A percentile compares a stretch with the other conserved stretches of the same genome.
Evolutionary conservation across 2,797 vertebrate genomes (phyloP).

Genomic region (Tenualosa ilisha): DNA sequence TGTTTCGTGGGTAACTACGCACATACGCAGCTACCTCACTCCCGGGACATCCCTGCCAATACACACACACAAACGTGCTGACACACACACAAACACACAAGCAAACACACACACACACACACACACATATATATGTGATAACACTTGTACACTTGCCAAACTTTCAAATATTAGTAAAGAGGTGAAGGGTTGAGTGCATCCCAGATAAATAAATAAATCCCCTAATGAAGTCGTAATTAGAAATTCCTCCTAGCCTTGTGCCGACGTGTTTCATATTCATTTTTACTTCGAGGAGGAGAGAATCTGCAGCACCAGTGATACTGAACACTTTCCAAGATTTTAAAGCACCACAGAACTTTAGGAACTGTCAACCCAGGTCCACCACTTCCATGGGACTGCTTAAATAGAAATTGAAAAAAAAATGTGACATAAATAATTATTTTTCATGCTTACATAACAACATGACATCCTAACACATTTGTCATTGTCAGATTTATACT

Average conservation of each 20-base stretch:
- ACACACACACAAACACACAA: slow-evolving; percentile 33
- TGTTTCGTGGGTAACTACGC: slow-evolving; percentile 5
- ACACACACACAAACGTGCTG: background rate
- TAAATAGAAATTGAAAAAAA: background rate
- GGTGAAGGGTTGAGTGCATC: slow-evolving; percentile 61
- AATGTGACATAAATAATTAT: background rate
- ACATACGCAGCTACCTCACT: slow-evolving; percentile 26
- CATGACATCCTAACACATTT: background rate
- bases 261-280: slow-evolving; percentile 65
- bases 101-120: slow-evolving; percentile 32
- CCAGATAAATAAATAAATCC: slow-evolving; percentile 69
- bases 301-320: slow-evolving; percentile 66
- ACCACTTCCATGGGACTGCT: background rate
- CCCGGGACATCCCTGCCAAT: background rate
- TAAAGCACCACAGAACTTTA: slow-evolving; percentile 27
- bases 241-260: slow-evolving; percentile 62
- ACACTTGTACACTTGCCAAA: slow-evolving; percentile 59
- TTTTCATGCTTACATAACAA: slow-evolving; percentile 12
- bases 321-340: slow-evolving; percentile 61
- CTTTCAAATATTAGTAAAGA: slow-evolving; percentile 75
- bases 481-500: slow-evolving; percentile 9
- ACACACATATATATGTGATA: slow-evolving; percentile 6
- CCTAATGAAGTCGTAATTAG: slow-evolving; percentile 60
- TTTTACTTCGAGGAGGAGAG: slow-evolving; percentile 68
- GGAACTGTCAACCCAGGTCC: background rate